phyloP scores from a whole-genome alignment of 2,113 vertebrate genomes.

The Speoplatyrhinus poulsoni region DNA sequence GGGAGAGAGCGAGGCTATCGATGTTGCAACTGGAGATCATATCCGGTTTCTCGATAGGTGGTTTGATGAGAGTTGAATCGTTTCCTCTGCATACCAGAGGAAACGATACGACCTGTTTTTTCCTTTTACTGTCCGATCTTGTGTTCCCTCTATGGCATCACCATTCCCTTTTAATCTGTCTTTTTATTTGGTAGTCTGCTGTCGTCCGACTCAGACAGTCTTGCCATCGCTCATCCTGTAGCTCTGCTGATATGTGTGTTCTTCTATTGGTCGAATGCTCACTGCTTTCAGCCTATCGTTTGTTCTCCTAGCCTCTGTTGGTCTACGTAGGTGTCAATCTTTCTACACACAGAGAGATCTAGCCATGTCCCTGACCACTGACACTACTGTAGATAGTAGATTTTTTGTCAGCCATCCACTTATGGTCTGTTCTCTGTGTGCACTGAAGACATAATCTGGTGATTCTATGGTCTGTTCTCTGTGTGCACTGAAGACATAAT shows the following conservation, averaged over 20 bases:
- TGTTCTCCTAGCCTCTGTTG: not conserved
- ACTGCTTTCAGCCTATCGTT: too few species aligned
- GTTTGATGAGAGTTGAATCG: conserved; percentile 38
- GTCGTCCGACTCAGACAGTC: conserved; percentile 1
- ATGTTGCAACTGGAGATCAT: conserved; percentile 57
- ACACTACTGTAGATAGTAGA: too few species aligned
- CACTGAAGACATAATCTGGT: too few species aligned
- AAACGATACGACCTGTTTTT: conserved; percentile 1
- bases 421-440: too few species aligned
- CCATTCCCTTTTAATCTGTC: not conserved
- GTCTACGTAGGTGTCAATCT: too few species aligned
- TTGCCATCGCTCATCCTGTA: conserved; percentile 9
- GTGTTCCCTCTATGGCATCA: conserved; percentile 6
- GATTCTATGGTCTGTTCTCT: too few species aligned
- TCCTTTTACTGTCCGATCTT: conserved; percentile 6
- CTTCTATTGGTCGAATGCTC: not conserved
- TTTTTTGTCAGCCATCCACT: too few species aligned
- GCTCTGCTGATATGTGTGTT: not conserved
- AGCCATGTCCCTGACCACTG: too few species aligned
- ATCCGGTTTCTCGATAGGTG: conserved; percentile 51
- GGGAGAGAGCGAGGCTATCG: conserved; percentile 16
- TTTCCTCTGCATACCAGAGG: conserved; percentile 18
- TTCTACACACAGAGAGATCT: too few species aligned
- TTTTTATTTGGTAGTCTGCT: not conserved
- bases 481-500: too few species aligned